phyloP scores from a whole-genome alignment of 1,140 invertebrate species.

The Xylocopa sonorina region DNA sequence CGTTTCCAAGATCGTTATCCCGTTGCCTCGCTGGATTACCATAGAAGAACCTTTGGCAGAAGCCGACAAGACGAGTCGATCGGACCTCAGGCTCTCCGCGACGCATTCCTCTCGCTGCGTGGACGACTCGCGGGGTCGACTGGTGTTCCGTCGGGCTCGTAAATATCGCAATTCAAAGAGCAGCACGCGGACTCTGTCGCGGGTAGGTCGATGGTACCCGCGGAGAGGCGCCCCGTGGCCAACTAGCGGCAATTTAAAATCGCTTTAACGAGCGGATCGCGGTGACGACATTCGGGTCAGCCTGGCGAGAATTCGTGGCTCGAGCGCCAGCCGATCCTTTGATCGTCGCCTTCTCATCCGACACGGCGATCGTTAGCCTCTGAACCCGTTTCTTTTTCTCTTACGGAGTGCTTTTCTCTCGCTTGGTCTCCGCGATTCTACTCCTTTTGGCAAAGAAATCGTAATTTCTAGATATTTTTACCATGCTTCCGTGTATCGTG shows the following conservation, averaged over 20 bases:
- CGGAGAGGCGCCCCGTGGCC: conserved; percentile 12
- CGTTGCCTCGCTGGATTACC: background rate
- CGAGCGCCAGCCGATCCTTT: conserved; percentile 34
- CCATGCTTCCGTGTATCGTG: no score
- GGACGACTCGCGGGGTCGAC: conserved; percentile 37
- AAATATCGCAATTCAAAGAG: conserved; percentile 67
- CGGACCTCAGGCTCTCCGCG: background rate
- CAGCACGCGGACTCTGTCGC: conserved; percentile 13
- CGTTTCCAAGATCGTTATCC: background rate
- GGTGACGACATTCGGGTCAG: conserved; percentile 49
- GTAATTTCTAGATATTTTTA: no score
- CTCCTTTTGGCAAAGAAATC: no score
- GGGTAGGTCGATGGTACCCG: conserved; percentile 15
- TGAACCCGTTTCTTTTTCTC: background rate
- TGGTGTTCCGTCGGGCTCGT: conserved; percentile 52
- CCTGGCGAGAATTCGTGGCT: conserved; percentile 4
- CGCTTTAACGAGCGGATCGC: conserved; percentile 61
- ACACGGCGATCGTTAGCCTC: background rate
- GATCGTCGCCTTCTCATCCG: conserved; percentile 14
- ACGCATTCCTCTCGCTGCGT: background rate
- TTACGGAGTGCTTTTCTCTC: no score
- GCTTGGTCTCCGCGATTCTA: no score
- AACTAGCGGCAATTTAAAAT: conserved; percentile 66
- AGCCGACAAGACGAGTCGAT: background rate
- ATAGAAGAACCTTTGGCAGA: background rate